Evolutionary conservation across 2,888 invertebrate species (phyloP), one percentile per base, ranked within the genome.

Genomic region (Zaprionus lineosus): DNA sequence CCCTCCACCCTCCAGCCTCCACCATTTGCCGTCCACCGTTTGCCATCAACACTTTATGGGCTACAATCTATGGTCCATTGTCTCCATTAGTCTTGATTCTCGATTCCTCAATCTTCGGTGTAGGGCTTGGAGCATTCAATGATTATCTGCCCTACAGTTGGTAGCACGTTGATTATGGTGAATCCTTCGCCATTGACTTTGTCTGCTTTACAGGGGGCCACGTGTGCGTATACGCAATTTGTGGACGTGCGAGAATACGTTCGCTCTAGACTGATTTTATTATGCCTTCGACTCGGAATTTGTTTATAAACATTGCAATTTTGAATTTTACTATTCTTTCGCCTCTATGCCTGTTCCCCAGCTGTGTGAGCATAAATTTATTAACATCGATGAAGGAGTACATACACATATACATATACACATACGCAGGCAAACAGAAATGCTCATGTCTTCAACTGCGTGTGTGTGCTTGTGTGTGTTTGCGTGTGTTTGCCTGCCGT

Each of bases 231-330:
- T 68, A 81, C 67, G 74, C 68, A 84, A 81, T 72, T 71, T 60
- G 41, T 58, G 48, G 65, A 46, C 59, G 26, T 28, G 16, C n/a
- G n/a, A n/a, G n/a, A n/a, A n/a, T n/a, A n/a, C n/a, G n/a, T n/a
- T n/a, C n/a, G 19, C 36, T 37, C 56, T 59, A 52, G 56, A 44
- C 48, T 57, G 46, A 46, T 78, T 83, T 83, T 72, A 79, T 77
- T 73, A 77, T 84, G 60, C 56, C 72, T 59, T 53, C 71, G 52
- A 29, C 37, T 56, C 43, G 55, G 58, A 84, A 83, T 76, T 82
- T 82, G 82, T 82, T 82, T 82, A 84, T 85, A 82, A 82, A 85
- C 84, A 81, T 85, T 85, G 82, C 81, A 84, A 85, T 84, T 82
- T 81, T 77, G 31, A 67, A 81, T 77, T 85, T 74, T 85, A 79